These are phyloP conservation scores for Crocallis elinguaria DNA, from an alignment of 2,888 invertebrate genomes.

Conservation along the genomic window DNA sequence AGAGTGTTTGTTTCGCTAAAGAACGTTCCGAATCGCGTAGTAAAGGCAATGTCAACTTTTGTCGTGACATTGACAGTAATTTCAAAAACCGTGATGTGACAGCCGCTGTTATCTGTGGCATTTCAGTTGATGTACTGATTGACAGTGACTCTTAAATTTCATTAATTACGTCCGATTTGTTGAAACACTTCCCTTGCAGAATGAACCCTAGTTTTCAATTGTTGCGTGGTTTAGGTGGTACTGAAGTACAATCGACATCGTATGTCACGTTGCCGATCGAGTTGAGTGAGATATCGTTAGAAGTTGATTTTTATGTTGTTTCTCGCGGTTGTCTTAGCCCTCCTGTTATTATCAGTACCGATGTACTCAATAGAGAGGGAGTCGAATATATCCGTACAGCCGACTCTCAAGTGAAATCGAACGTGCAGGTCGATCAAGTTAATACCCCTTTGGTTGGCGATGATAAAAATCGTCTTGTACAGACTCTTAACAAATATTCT, in stretches of 20 bases:
- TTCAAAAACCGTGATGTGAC: conserved; percentile 2
- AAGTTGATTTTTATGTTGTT: conserved; percentile 37
- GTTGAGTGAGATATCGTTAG: conserved; percentile 32
- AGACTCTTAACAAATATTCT: conserved; percentile 1
- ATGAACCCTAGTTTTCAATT: conserved; percentile 23
- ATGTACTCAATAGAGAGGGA: conserved; percentile 34
- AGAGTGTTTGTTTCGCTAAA: too few relatives aligned
- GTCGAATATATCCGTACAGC: conserved; percentile 14
- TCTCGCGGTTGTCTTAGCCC: conserved; percentile 24
- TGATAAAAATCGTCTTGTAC: background rate
- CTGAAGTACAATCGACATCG: too few relatives aligned
- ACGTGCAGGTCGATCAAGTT: background rate
- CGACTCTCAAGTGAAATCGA: background rate
- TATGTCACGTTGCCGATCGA: conserved; percentile 24
- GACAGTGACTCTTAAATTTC: conserved; percentile 36
- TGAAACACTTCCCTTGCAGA: conserved; percentile 30
- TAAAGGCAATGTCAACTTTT: conserved; percentile 36
- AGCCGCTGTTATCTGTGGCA: conserved; percentile 22
- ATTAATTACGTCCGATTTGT: conserved; percentile 23
- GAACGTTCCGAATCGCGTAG: too few relatives aligned
- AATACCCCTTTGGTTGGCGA: conserved; percentile 8
- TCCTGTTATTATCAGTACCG: conserved; percentile 38
- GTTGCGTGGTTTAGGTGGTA: conserved; percentile 31
- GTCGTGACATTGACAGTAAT: background rate
- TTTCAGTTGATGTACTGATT: conserved; percentile 35